phyloP scores from a whole-genome alignment of 2,113 vertebrate genomes.

The Colaptes auratus region DNA sequence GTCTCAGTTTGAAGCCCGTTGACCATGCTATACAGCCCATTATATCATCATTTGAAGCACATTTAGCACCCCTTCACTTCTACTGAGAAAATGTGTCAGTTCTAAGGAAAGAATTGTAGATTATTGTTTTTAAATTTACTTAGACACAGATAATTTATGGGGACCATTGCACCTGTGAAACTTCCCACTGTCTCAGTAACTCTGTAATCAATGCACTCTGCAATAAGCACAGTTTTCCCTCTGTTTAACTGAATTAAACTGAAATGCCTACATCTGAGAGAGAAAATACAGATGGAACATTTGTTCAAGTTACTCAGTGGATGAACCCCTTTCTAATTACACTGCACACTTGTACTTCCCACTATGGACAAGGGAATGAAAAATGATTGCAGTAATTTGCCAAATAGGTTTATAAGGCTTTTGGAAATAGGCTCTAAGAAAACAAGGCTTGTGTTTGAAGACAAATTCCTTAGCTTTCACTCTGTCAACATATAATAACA shows the following conservation, averaged over 20 bases:
- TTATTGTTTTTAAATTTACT: not conserved
- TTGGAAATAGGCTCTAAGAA: constrained; percentile 46
- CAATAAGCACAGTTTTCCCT: not conserved
- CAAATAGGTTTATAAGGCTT: constrained; percentile 27
- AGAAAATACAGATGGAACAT: constrained; percentile 8
- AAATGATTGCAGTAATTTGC: constrained; percentile 68
- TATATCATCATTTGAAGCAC: not conserved
- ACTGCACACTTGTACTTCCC: constrained; percentile 4
- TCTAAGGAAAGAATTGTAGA: not conserved
- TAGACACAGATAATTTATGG: not conserved
- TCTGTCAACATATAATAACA: constrained; percentile 56
- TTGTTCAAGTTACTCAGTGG: not conserved
- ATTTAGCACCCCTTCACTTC: not conserved
- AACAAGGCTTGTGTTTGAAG: constrained; percentile 46
- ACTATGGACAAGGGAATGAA: not conserved
- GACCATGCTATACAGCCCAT: not conserved
- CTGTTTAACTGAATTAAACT: not conserved
- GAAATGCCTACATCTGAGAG: constrained; percentile 28
- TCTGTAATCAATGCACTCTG: constrained; percentile 5
- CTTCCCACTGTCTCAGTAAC: not conserved
- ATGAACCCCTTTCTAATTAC: constrained; percentile 55
- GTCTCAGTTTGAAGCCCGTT: not conserved
- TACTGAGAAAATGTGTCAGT: not conserved
- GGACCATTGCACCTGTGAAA: not conserved
- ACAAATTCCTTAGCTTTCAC: constrained; percentile 28